Conservation (phyloP, 92 coral and sea anemone genomes). For the Palythoa grandis region DNA sequence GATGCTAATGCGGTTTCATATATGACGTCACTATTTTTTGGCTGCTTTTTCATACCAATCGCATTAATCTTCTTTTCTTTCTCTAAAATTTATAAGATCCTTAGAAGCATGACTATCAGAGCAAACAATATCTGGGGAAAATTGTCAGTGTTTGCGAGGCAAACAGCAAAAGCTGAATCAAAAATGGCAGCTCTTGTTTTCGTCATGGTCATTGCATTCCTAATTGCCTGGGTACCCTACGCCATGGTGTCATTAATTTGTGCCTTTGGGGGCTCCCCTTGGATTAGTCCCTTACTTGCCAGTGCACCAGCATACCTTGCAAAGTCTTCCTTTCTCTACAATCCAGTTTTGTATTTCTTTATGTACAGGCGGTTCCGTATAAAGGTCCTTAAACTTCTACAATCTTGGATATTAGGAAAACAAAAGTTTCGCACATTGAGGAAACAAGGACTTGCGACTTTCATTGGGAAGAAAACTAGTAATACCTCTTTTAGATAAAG, state of each 20-base stretch:
- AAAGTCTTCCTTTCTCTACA: conserved; percentile 57
- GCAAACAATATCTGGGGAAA: conserved; percentile 68
- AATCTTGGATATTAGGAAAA: too few species aligned
- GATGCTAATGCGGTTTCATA: conserved; percentile 70
- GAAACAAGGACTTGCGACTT: too few species aligned
- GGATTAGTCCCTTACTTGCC: conserved; percentile 9
- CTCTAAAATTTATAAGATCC: conserved; percentile 43
- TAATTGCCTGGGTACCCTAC: conserved; percentile 85
- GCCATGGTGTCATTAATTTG: conserved; percentile 15
- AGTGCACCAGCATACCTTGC: conserved; percentile 17
- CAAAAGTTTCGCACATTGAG: too few species aligned
- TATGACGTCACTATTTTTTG: conserved; percentile 38
- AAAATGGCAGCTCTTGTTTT: conserved; percentile 55
- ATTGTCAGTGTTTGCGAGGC: conserved; percentile 45
- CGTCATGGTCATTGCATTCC: conserved; percentile 62
- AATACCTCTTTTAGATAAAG: too few species aligned
- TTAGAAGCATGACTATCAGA: conserved; percentile 51
- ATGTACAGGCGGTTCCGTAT: too few species aligned
- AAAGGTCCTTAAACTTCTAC: too few species aligned
- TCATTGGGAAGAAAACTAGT: too few species aligned
- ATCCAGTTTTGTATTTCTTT: conserved; percentile 71
- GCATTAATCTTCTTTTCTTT: conserved; percentile 49
- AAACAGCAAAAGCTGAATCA: conserved; percentile 51
- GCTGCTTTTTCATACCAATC: conserved; percentile 62
- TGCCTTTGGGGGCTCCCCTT: conserved; percentile 49